Evolutionary conservation across 1,140 invertebrate genomes (phyloP).

Genomic region (Cydia fagiglandana): DNA sequence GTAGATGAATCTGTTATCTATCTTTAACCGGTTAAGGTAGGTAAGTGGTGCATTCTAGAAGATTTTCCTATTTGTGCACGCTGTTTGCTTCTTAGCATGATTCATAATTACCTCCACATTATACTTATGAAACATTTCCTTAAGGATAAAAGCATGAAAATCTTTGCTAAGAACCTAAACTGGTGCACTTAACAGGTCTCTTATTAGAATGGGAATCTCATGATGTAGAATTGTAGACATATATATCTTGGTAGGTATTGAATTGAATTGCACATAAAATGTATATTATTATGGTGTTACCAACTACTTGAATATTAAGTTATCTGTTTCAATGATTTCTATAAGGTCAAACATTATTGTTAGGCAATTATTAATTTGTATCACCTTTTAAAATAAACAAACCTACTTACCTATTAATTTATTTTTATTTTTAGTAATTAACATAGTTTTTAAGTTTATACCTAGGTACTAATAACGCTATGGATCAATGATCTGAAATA

Average conservation of each 20-base stretch:
- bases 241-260: too few relatives aligned
- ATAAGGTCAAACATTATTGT: not conserved
- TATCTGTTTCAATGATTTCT: not conserved
- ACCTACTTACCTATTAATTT: too few relatives aligned
- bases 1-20: constrained; percentile 28
- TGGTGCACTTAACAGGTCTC: too few relatives aligned
- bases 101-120: not conserved
- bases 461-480: too few relatives aligned
- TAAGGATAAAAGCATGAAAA: not conserved
- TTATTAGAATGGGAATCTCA: too few relatives aligned
- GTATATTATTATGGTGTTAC: not conserved
- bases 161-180: too few relatives aligned
- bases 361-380: not conserved
- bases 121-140: not conserved
- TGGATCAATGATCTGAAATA: too few relatives aligned
- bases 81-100: not conserved
- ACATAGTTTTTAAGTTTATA: too few relatives aligned
- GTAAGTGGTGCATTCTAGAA: constrained; percentile 15
- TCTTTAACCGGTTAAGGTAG: constrained; percentile 1
- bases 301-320: not conserved
- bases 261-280: too few relatives aligned
- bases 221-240: too few relatives aligned
- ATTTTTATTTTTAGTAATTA: too few relatives aligned
- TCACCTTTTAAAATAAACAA: too few relatives aligned
- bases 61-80: constrained; percentile 25